A percentile compares a stretch with the other conserved stretches of the same genome.
phyloP scores from a whole-genome alignment of 2,888 invertebrate genomes.

The Metalampra italica region DNA sequence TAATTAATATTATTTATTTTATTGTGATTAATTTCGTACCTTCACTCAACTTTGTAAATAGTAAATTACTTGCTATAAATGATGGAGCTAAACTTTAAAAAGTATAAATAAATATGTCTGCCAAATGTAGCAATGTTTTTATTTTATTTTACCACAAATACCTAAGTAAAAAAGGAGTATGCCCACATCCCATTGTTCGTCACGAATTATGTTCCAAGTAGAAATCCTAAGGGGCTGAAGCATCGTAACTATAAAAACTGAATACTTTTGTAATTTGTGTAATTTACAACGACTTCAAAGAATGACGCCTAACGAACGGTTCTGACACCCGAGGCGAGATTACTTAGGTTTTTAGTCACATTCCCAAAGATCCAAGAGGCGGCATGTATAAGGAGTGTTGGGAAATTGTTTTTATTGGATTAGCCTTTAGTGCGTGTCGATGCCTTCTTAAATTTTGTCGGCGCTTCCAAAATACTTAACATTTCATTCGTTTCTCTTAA shows the following conservation, averaged over 20 bases:
- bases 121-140: conserved; percentile 64
- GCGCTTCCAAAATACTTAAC: background rate
- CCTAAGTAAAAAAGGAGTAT: background rate
- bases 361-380: conserved; percentile 29
- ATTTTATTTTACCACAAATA: conserved; percentile 25
- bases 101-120: conserved; percentile 78
- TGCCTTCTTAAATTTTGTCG: background rate
- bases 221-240: background rate
- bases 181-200: background rate
- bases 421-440: conserved; percentile 11
- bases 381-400: conserved; percentile 30
- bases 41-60: conserved; percentile 73
- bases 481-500: background rate
- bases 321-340: conserved; percentile 46
- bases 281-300: conserved; percentile 34
- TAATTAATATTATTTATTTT: conserved; percentile 67
- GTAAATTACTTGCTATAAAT: conserved; percentile 65
- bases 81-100: conserved; percentile 71
- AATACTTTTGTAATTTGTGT: conserved; percentile 41
- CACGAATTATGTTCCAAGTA: background rate
- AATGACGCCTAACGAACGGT: conserved; percentile 48
- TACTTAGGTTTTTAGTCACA: conserved; percentile 39
- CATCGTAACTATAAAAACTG: conserved; percentile 32
- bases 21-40: conserved; percentile 70
- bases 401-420: conserved; percentile 36